Percentiles rank a stretch among this genome's conserved stretches.
Conservation (phyloP, 2,797 vertebrate species). For the Poecile montanus region DNA sequence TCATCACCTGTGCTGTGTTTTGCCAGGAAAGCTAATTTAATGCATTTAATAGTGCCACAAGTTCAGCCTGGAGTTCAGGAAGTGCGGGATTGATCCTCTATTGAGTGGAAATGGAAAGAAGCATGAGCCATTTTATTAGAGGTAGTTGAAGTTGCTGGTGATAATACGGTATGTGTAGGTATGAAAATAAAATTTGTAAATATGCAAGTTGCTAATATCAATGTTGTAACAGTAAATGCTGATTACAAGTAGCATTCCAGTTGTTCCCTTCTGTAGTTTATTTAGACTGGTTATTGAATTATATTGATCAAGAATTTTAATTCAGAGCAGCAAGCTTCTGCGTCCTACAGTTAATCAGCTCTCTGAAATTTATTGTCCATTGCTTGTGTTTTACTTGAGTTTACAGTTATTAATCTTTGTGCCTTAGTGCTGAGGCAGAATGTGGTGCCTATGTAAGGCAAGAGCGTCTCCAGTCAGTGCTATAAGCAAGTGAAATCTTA, state of each 20-base stretch:
- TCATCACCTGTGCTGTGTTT: not conserved
- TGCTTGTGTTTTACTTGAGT: not conserved
- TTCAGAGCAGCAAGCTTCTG: constrained; percentile 1
- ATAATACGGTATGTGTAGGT: not conserved
- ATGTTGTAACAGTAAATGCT: not conserved
- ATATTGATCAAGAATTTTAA: not conserved
- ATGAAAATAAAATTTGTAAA: not conserved
- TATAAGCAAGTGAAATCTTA: not conserved
- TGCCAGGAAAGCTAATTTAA: constrained; percentile 5
- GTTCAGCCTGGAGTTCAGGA: constrained; percentile 9
- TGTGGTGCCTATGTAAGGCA: not conserved
- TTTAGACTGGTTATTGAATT: not conserved
- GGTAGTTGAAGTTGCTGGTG: not conserved
- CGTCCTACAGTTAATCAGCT: constrained; percentile 7
- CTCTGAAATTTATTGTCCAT: not conserved
- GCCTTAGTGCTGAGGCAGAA: constrained; percentile 18
- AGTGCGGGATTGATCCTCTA: not conserved
- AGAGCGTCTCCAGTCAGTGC: not conserved
- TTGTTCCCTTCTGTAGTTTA: not conserved
- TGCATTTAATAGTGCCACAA: not conserved
- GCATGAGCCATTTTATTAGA: not conserved
- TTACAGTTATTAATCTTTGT: constrained; percentile 25
- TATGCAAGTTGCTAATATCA: not conserved
- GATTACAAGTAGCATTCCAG: not conserved
- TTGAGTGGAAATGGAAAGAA: not conserved